Evolutionary conservation across 2,888 invertebrate genomes (phyloP), one percentile per base, ranked within the genome.

Genomic region (Dryococelus australis): DNA sequence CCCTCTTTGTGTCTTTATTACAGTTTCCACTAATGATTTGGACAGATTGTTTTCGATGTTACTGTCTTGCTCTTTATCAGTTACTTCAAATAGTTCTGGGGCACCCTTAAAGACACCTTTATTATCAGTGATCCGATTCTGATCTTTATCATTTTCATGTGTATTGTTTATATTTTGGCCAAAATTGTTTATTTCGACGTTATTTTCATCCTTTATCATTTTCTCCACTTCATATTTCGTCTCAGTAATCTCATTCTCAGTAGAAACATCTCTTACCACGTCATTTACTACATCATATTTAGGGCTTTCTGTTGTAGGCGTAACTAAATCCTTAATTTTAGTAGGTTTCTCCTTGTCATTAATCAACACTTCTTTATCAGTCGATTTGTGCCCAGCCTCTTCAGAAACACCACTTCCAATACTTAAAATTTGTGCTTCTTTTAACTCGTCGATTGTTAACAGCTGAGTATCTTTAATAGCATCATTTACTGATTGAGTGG

Each of bases 21-120:
- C 91, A 79, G 91, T 20, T 85, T 51, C 51, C 24, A 43, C 27
- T 8, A 28, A 13, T 26, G 43, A 1, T 83, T 83, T 28, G 28
- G 28, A n/a, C 65, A 16, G 51, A 20, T 65, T 65, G n/a, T n/a
- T 65, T 65, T 65, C 65, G 13, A 24, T 24, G 16, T 65, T n/a
- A 65, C 8, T 20, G 8, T n/a, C n/a, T 65, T 65, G 65, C 24
- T 65, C 65, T 16, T 20, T 65, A 65, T 87, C 83, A 80, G 85
- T 88, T 87, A 87, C 80, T 88, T 85, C 80, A 51, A 35, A 47
- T 28, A 85, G 35, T 16, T 86, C 85, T 47, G 26, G 53, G 8
- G 65, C n/a, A 87, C 85, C n/a, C 83, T 83, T 79, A 65, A 20
- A 47, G 0, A n/a, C n/a, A 65, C 24, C 47, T 16, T 78, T 51